phyloP scores from a whole-genome alignment of 2,888 invertebrate species.

The Euplagia quadripunctaria region DNA sequence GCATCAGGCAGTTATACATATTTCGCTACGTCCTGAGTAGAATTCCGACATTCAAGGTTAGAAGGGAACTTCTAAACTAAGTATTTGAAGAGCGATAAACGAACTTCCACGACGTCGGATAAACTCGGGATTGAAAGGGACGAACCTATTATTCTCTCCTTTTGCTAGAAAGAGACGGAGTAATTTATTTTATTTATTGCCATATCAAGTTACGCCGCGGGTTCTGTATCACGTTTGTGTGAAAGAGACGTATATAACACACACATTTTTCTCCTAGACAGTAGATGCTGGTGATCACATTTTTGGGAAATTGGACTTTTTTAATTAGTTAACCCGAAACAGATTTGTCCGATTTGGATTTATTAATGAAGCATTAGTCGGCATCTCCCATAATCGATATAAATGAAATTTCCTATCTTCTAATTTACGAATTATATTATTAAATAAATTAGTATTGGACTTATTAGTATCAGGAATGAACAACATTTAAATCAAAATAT shows the following conservation, averaged over 20 bases:
- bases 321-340: constrained; percentile 57
- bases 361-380: constrained; percentile 31
- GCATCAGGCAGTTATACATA: constrained; percentile 39
- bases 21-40: constrained; percentile 58
- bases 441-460: no score
- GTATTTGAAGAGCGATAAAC: constrained; percentile 83
- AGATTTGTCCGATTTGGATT: constrained; percentile 44
- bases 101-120: constrained; percentile 69
- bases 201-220: constrained; percentile 77
- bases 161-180: constrained; percentile 58
- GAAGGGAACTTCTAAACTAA: constrained; percentile 78
- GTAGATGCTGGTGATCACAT: constrained; percentile 61
- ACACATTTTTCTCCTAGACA: constrained; percentile 61
- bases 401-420: no score
- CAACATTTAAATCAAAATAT: background rate
- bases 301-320: constrained; percentile 61
- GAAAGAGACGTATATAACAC: constrained; percentile 68
- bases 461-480: background rate
- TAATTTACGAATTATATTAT: no score
- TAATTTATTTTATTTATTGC: constrained; percentile 81
- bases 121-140: constrained; percentile 66
- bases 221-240: constrained; percentile 63
- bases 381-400: constrained; percentile 8
- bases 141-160: constrained; percentile 31
- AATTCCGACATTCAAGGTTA: constrained; percentile 81